Percentiles rank a stretch among this genome's conserved stretches.
Conservation (phyloP, 2,797 vertebrate species). For the Eulemur mongoz region DNA sequence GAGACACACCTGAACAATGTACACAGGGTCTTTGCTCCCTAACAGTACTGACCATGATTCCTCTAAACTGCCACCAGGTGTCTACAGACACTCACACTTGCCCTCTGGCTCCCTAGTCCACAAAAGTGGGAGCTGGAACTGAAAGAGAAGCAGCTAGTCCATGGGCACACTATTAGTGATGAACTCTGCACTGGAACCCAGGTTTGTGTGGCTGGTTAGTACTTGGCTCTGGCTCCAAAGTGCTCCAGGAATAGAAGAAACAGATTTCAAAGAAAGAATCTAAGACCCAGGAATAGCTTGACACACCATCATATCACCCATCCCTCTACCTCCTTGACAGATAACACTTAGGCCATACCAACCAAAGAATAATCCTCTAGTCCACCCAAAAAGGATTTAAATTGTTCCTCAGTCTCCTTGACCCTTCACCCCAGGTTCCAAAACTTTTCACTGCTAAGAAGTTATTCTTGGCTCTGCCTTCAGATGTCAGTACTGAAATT, state of each 20-base stretch:
- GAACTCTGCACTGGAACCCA: not conserved
- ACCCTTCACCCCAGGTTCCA: not conserved
- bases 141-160: not conserved
- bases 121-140: not conserved
- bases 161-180: no score
- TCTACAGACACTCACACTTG: not conserved
- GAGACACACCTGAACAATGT: not conserved
- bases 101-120: not conserved
- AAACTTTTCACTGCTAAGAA: not conserved
- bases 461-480: not conserved
- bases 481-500: not conserved
- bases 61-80: constrained; percentile 57
- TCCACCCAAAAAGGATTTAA: not conserved
- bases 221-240: not conserved
- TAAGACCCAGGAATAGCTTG: not conserved
- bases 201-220: not conserved
- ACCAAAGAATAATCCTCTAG: not conserved
- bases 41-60: not conserved
- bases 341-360: not conserved
- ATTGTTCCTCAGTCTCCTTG: not conserved
- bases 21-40: not conserved
- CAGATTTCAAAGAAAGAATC: not conserved
- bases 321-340: not conserved
- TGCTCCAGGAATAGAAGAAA: not conserved
- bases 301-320: not conserved